Base-by-base conservation (phyloP, 2,797 vertebrate genomes). In the Gallinago stenura region DNA sequence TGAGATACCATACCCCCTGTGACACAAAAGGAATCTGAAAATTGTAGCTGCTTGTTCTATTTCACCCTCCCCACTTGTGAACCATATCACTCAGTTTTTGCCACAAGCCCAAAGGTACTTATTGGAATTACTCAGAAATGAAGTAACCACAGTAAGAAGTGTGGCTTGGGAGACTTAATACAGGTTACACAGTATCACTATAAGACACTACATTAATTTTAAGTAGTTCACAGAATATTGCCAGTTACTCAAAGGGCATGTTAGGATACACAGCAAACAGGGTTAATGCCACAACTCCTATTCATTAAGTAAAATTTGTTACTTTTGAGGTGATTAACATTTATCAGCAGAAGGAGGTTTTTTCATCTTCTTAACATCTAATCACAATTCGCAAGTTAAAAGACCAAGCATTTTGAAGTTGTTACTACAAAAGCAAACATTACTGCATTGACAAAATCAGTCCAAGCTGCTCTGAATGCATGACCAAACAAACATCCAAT, bases 391-490 rank as follows among this genome's bases (percentile, higher is more conserved):
- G 7, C 39, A 71, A 76, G 25, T 14, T 48, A 12, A 78, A 76
- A 31, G 41, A 9, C 12, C 26, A 33, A 69, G 5, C 3, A 33
- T 66, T 68, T 43, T 61, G 3, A 30, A 57, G 15, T 48, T 39
- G 43, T 61, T 7, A 33, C 16, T 53, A 21, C 6, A 75, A 30
- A 39, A 75, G 0, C 41, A 72, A 22, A 26, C 26, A 48, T 17
- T 33, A 22, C 2, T 9, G 6, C 4, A 14, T 6, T 31, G 21
- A 43, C 7, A 13, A 75, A 48, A 26, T 22, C 7, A 25, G 7
- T 7, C 10, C 21, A 2, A 5, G 37, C 17, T 31, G 7, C 31
- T 54, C 39, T 24, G 9, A 87, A 76, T 0, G 0, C 14, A 10
- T 5, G 61, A 37, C 15, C 31, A 77, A 60, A 26, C 8, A 17